Conservation (phyloP, 2,113 vertebrate species). For the Tetrax tetrax region DNA sequence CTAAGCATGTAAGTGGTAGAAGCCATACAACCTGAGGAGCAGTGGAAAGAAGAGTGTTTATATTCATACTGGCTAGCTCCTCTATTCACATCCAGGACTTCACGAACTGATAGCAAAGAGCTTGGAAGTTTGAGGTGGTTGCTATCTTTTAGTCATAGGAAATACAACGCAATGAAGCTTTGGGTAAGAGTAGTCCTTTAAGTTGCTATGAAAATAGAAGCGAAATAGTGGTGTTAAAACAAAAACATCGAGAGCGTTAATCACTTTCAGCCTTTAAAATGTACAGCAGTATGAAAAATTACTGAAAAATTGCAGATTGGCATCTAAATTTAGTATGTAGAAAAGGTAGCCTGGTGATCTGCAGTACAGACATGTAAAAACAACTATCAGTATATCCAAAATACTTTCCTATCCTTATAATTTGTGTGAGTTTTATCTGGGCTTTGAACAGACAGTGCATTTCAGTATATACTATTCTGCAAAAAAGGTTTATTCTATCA, state of each 20-base stretch:
- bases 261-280: conserved; percentile 16
- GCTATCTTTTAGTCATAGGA: background rate
- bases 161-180: background rate
- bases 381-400: background rate
- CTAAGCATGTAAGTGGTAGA: background rate
- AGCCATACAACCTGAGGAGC: background rate
- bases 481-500: background rate
- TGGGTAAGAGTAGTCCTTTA: background rate
- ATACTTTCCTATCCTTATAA: background rate
- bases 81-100: background rate
- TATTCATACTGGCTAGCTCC: background rate
- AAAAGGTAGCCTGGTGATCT: background rate
- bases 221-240: background rate
- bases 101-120: background rate
- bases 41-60: background rate
- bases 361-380: background rate
- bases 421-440: background rate
- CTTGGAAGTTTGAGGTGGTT: background rate
- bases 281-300: conserved; percentile 17
- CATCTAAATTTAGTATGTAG: background rate
- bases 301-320: background rate
- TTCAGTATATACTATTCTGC: background rate
- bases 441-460: background rate
- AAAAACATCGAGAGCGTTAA: background rate
- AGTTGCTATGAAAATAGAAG: background rate